Conservation (phyloP, 2,888 invertebrate species). For the Dorcus hopei region DNA sequence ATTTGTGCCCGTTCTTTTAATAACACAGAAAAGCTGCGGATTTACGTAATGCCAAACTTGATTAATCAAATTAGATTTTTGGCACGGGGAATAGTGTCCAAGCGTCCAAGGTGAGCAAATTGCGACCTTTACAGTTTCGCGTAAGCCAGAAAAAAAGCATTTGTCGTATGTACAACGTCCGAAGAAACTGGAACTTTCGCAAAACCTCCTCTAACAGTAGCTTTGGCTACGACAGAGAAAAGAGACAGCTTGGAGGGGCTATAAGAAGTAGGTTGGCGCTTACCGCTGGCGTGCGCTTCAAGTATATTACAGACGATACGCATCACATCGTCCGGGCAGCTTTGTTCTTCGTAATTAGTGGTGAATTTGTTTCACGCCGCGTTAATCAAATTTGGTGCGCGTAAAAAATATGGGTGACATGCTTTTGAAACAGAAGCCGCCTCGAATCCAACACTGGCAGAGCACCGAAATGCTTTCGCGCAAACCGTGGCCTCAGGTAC, state of each 20-base stretch:
- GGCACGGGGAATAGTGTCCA: too few relatives aligned
- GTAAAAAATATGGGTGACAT: slow-evolving; percentile 54
- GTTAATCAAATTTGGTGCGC: slow-evolving; percentile 3
- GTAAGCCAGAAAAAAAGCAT: too few relatives aligned
- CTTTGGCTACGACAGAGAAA: slow-evolving; percentile 9
- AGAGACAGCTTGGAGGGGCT: slow-evolving; percentile 17
- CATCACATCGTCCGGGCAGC: not conserved
- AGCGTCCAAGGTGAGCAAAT: too few relatives aligned
- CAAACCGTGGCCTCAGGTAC: slow-evolving; percentile 65
- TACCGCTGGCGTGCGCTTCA: slow-evolving; percentile 10
- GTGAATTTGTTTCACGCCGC: not conserved
- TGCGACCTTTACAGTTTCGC: too few relatives aligned
- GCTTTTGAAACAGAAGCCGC: slow-evolving; percentile 63
- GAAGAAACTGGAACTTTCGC: slow-evolving; percentile 11
- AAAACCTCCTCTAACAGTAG: slow-evolving; percentile 8
- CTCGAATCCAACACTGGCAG: slow-evolving; percentile 49
- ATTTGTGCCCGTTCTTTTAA: too few relatives aligned
- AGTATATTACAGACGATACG: slow-evolving; percentile 12
- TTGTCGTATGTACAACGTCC: not conserved
- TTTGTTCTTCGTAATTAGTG: not conserved
- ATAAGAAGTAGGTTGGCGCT: slow-evolving; percentile 27
- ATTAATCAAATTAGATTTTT: too few relatives aligned
- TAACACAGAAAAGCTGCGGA: too few relatives aligned
- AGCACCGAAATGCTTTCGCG: slow-evolving; percentile 46
- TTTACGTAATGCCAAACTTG: too few relatives aligned